A percentile compares a stretch with the other conserved stretches of the same genome.
Evolutionary conservation across 2,888 invertebrate species (phyloP).

Genomic region (Teleiodes luculella): DNA sequence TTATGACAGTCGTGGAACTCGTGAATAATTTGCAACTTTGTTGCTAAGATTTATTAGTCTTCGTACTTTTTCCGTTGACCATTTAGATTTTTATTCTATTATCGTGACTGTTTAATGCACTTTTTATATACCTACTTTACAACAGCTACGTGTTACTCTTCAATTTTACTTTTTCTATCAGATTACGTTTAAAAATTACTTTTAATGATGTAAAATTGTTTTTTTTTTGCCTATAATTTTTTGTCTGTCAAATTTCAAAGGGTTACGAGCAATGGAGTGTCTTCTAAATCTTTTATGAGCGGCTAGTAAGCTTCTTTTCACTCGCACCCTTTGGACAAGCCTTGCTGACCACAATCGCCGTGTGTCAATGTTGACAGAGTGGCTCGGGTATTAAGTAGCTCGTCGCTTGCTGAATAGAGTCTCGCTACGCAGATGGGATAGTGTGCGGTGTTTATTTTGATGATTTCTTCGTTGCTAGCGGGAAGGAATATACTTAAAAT

Average conservation of each 20-base stretch:
- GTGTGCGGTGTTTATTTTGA: slow-evolving; percentile 48
- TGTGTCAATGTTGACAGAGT: slow-evolving; percentile 65
- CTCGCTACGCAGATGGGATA: slow-evolving; percentile 41
- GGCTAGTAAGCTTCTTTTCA: slow-evolving; percentile 18
- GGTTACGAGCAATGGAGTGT: neutral
- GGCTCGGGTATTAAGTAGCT: slow-evolving; percentile 70
- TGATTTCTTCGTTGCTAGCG: slow-evolving; percentile 20
- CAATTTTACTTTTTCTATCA: neutral
- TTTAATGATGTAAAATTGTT: too few species aligned
- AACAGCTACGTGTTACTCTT: too few species aligned
- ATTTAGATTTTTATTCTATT: neutral
- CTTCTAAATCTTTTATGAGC: slow-evolving; percentile 14
- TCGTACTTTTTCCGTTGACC: slow-evolving; percentile 2
- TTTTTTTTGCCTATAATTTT: neutral
- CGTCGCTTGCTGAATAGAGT: slow-evolving; percentile 61
- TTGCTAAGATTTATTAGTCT: slow-evolving; percentile 1
- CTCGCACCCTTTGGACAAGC: slow-evolving; percentile 48
- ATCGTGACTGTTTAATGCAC: neutral
- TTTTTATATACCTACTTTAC: neutral
- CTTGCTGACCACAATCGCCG: slow-evolving; percentile 60
- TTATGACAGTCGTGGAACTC: neutral
- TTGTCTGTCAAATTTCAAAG: neutral
- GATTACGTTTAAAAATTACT: too few species aligned
- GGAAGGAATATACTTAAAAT: neutral
- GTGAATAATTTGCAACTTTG: neutral